Evolutionary conservation across 2,888 invertebrate genomes (phyloP).

Genomic region (Xestobium rufovillosum): DNA sequence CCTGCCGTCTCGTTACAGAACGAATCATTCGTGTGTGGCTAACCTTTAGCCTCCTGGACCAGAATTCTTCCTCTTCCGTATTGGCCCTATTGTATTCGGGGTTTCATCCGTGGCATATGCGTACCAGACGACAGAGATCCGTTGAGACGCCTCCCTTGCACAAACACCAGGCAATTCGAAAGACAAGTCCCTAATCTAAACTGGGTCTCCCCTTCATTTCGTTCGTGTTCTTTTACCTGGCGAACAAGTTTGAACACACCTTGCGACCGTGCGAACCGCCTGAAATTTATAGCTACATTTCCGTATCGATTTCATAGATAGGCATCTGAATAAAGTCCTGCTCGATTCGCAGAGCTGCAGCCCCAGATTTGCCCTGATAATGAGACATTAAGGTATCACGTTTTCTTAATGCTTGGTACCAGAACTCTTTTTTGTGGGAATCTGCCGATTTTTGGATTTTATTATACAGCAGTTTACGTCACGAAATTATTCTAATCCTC

Average conservation of each 20-base stretch:
- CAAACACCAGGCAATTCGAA: conserved; percentile 6
- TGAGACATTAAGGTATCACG: too few relatives aligned
- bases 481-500: too few relatives aligned
- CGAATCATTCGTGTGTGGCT: conserved; percentile 31
- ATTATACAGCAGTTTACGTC: too few relatives aligned
- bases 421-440: too few relatives aligned
- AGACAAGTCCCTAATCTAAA: conserved; percentile 21
- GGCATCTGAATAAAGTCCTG: too few relatives aligned
- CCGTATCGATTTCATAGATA: conserved; percentile 2
- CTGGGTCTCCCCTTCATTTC: conserved; percentile 18
- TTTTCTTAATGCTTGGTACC: too few relatives aligned
- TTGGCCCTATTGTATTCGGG: conserved; percentile 21
- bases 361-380: too few relatives aligned
- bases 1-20: too few relatives aligned
- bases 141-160: conserved; percentile 17
- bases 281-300: conserved; percentile 5
- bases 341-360: too few relatives aligned
- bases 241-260: conserved; percentile 19
- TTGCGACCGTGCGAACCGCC: conserved; percentile 31
- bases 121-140: conserved; percentile 20
- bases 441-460: too few relatives aligned
- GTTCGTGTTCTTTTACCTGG: conserved; percentile 19
- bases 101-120: conserved; percentile 7
- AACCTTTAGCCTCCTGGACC: conserved; percentile 29
- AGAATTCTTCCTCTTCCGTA: conserved; percentile 33